Percentiles rank a stretch among this genome's conserved stretches.
phyloP scores from a whole-genome alignment of 2,797 vertebrate genomes.

The Sebastolobus altivelis region DNA sequence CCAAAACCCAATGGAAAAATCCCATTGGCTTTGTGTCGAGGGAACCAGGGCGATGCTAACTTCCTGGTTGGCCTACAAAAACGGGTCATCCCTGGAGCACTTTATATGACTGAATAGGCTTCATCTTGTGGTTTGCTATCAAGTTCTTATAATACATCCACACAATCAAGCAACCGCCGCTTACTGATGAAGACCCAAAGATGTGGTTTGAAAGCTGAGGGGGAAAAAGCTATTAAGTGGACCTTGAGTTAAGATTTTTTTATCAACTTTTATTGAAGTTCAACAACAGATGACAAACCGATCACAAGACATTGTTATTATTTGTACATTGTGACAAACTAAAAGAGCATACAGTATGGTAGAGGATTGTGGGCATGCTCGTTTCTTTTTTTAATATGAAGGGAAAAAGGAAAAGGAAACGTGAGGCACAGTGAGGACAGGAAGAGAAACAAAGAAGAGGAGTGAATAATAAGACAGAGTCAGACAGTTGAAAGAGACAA shows the following conservation, averaged over 20 bases:
- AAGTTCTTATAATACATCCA: no score
- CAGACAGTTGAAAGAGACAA: neutral
- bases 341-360: neutral
- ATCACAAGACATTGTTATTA: neutral
- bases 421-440: neutral
- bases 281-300: neutral
- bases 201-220: neutral
- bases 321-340: neutral
- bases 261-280: neutral
- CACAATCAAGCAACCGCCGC: neutral
- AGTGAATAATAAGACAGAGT: neutral
- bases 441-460: neutral
- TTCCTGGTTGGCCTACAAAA: no score
- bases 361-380: neutral
- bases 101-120: no score
- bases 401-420: neutral
- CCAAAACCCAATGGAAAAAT: no score
- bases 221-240: neutral
- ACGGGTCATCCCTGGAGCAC: no score
- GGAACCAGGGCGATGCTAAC: no score
- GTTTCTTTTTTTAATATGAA: neutral
- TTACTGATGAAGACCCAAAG: neutral
- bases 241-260: neutral
- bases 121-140: no score
- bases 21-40: no score